Conservation (phyloP, 2,888 invertebrate genomes). For the Athalia rosae region DNA sequence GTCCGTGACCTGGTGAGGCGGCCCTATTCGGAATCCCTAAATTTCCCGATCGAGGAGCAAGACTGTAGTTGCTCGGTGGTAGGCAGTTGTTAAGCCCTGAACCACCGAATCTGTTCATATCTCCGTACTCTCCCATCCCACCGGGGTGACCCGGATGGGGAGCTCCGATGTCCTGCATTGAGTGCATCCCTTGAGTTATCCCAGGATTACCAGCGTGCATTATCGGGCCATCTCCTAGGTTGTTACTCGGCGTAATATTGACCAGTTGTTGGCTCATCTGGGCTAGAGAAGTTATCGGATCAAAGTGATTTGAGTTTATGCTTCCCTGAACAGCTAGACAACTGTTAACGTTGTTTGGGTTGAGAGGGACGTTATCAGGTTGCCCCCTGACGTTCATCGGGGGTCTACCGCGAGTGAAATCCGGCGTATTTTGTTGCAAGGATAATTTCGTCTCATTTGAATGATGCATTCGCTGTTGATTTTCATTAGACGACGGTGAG, state of each 20-base stretch:
- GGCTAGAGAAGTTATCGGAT: conserved; percentile 94
- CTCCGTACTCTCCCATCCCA: conserved; percentile 59
- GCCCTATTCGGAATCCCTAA: conserved; percentile 69
- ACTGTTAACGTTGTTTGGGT: conserved; percentile 78
- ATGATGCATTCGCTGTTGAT: conserved; percentile 58
- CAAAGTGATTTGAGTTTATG: conserved; percentile 82
- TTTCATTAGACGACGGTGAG: conserved; percentile 67
- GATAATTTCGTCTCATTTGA: conserved; percentile 46
- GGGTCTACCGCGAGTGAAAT: conserved; percentile 59
- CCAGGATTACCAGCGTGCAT: conserved; percentile 73
- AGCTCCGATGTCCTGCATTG: conserved; percentile 69
- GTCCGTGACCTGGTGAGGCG: conserved; percentile 66
- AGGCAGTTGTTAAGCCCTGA: conserved; percentile 60
- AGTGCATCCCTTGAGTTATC: conserved; percentile 75
- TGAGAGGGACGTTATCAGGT: conserved; percentile 80
- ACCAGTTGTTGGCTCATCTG: conserved; percentile 96
- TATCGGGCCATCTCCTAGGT: conserved; percentile 77
- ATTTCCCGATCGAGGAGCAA: conserved; percentile 68
- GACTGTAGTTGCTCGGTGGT: conserved; percentile 62
- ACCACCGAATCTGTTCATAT: conserved; percentile 66
- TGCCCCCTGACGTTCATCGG: conserved; percentile 67
- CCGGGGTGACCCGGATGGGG: conserved; percentile 66
- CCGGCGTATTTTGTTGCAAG: conserved; percentile 11
- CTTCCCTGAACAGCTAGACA: conserved; percentile 66
- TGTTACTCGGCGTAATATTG: conserved; percentile 80